These are phyloP conservation scores for Drosophila pseudotakahashii DNA, from an alignment of 2,888 invertebrate species.

Conservation along the genomic window DNA sequence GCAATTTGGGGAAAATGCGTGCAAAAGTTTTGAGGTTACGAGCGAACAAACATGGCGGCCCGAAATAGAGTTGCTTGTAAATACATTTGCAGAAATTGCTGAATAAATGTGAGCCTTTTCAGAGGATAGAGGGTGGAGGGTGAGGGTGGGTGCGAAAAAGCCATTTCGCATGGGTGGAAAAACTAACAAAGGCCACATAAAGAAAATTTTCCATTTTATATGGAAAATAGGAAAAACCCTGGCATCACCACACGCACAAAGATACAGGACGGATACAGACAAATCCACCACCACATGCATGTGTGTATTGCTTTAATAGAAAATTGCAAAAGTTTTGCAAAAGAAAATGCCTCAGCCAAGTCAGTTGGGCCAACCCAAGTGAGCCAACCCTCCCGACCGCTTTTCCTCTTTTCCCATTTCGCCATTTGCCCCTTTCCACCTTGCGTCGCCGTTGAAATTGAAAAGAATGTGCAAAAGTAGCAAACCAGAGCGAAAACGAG, in stretches of 20 bases:
- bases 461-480: slow-evolving; percentile 81
- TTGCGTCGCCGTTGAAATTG: slow-evolving; percentile 67
- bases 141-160: slow-evolving; percentile 6
- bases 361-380: slow-evolving; percentile 68
- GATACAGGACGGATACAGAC: slow-evolving; percentile 48
- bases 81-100: slow-evolving; percentile 76
- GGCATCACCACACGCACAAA: slow-evolving; percentile 29
- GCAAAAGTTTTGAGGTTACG: slow-evolving; percentile 74
- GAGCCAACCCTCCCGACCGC: slow-evolving; percentile 26
- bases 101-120: slow-evolving; percentile 61
- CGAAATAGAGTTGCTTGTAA: slow-evolving; percentile 58
- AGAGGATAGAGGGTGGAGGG: background rate
- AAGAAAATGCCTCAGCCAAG: slow-evolving; percentile 77
- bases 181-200: slow-evolving; percentile 76
- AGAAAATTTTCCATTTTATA: slow-evolving; percentile 77
- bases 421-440: slow-evolving; percentile 7
- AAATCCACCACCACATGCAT: slow-evolving; percentile 59
- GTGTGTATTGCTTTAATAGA: slow-evolving; percentile 78
- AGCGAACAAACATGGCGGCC: slow-evolving; percentile 71
- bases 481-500: slow-evolving; percentile 50
- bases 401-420: slow-evolving; percentile 5
- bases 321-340: slow-evolving; percentile 80
- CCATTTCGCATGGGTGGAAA: slow-evolving; percentile 57
- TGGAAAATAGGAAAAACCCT: slow-evolving; percentile 55
- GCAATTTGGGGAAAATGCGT: slow-evolving; percentile 75